Percentiles rank a stretch among this genome's conserved stretches.
Evolutionary conservation across 2,888 invertebrate genomes (phyloP).

Genomic region (Platerodrilus igneus): DNA sequence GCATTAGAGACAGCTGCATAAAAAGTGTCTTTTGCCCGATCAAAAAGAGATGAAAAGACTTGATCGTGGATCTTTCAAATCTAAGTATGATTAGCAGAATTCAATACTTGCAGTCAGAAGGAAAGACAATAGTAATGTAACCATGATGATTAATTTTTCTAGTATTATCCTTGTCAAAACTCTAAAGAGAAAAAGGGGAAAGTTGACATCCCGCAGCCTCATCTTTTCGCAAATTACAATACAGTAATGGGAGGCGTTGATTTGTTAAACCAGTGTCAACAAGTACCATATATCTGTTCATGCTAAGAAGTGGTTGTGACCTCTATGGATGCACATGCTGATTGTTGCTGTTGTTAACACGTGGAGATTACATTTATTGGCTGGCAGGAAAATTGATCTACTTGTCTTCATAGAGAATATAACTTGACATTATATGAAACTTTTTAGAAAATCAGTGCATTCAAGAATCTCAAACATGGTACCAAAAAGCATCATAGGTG

Average conservation of each 20-base stretch:
- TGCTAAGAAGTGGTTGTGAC: constrained; percentile 18
- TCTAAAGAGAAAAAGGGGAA: constrained; percentile 2
- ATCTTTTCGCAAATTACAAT: constrained; percentile 8
- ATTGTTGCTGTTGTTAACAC: background rate
- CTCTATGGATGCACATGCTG: background rate
- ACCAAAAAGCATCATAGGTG: too few relatives aligned
- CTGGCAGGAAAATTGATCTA: too few relatives aligned
- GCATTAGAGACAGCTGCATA: too few relatives aligned
- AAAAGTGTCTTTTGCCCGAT: too few relatives aligned
- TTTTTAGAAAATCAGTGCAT: too few relatives aligned
- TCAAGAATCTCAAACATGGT: too few relatives aligned
- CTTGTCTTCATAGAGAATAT: background rate
- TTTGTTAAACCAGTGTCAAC: constrained; percentile 15
- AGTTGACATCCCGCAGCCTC: background rate
- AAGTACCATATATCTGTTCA: constrained; percentile 10
- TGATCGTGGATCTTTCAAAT: too few relatives aligned
- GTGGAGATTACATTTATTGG: background rate
- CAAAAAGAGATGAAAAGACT: too few relatives aligned
- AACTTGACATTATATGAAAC: constrained; percentile 2
- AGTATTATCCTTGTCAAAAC: constrained; percentile 10
- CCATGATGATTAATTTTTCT: constrained; percentile 10
- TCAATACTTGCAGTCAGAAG: constrained; percentile 12
- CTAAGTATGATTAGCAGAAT: constrained; percentile 14
- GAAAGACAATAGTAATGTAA: constrained; percentile 15
- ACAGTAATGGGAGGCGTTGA: constrained; percentile 15